Evolutionary conservation across 2,797 vertebrate species (phyloP).

Genomic region (Helarctos malayanus): DNA sequence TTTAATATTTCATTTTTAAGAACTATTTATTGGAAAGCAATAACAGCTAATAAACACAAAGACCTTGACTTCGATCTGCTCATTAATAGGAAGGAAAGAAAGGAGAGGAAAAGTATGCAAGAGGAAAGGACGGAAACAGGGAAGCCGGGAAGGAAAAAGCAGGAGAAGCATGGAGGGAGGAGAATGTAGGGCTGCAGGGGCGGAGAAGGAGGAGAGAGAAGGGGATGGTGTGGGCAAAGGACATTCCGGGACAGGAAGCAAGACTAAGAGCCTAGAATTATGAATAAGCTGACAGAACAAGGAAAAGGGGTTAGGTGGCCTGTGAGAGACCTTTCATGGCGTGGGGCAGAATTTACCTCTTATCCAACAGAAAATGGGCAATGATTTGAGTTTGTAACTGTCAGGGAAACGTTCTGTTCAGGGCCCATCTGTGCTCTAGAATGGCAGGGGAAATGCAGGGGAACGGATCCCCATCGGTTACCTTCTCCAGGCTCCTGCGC

Average conservation of each 20-base stretch:
- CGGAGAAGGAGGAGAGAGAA: neutral
- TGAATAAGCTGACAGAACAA: neutral
- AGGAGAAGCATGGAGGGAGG: neutral
- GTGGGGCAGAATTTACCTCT: neutral
- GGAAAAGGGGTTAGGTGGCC: neutral
- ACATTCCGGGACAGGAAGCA: neutral
- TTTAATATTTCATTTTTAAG: neutral
- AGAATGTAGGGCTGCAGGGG: neutral
- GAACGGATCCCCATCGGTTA: neutral
- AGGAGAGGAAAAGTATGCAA: neutral
- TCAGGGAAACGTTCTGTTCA: fast-evolving
- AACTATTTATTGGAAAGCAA: slow-evolving; percentile 8
- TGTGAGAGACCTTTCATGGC: neutral
- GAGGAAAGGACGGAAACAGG: neutral
- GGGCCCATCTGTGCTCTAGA: too few species aligned
- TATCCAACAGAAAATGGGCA: neutral
- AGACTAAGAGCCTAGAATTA: neutral
- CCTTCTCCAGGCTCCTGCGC: neutral
- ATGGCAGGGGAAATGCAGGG: neutral
- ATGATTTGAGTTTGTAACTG: fast-evolving
- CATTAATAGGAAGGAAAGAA: neutral
- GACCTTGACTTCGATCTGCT: neutral
- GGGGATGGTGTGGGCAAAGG: neutral
- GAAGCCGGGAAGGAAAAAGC: neutral
- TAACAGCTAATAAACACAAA: neutral